Percentiles rank a stretch among this genome's conserved stretches.
phyloP scores from a whole-genome alignment of 2,113 vertebrate species.

The Acinonyx jubatus region DNA sequence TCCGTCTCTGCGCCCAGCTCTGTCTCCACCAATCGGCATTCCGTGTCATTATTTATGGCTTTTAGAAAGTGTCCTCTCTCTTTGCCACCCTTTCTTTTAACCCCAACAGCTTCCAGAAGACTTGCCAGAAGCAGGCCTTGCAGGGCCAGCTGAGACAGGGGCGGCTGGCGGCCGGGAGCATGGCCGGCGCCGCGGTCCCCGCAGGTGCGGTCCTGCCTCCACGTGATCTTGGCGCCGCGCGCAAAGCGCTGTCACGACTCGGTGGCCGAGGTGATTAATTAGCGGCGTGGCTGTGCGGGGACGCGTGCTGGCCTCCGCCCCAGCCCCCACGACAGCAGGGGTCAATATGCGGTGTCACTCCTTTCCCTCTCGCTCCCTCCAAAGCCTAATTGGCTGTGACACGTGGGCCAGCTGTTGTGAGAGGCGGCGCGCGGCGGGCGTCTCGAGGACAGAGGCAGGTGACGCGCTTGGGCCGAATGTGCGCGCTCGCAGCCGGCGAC shows the following conservation, averaged over 20 bases:
- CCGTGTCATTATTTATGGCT: not conserved
- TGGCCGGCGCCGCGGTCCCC: not conserved
- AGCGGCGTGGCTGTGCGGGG: conserved; percentile 29
- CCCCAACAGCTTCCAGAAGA: not conserved
- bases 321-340: conserved; percentile 83
- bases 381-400: conserved; percentile 83
- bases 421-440: not conserved
- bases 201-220: not conserved
- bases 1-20: not conserved
- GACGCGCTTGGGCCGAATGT: not conserved
- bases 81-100: not conserved
- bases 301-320: conserved; percentile 80
- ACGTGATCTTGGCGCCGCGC: rapidly evolving
- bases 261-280: conserved; percentile 83
- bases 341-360: conserved; percentile 71
- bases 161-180: not conserved
- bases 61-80: not conserved
- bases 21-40: not conserved
- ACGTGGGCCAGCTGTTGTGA: conserved; percentile 82
- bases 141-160: not conserved
- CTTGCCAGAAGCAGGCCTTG: not conserved
- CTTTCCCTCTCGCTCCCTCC: conserved; percentile 75
- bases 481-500: not conserved
- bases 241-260: conserved; percentile 50
- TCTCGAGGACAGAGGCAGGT: not conserved